Base-by-base conservation (phyloP, 2,888 invertebrate species). In the Mechanitis messenoides region DNA sequence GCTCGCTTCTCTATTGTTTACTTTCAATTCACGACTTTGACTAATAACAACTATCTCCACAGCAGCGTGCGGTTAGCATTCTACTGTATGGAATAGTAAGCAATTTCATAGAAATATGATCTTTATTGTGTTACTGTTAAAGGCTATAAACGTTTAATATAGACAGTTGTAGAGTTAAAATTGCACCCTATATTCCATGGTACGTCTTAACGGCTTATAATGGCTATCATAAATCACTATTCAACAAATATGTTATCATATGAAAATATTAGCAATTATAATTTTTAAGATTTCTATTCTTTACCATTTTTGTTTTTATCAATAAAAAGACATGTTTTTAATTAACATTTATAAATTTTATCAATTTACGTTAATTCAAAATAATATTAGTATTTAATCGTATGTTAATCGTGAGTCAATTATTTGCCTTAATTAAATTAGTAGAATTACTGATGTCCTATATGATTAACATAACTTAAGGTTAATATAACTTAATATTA, bases 11-110 rank as follows among this genome's bases (percentile, higher is more conserved):
- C 70, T 69, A 76, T 77, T 83, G 82, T 83, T 83, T 83, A 81
- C 81, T 78, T 42, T 77, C 80, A 79, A 79, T 80, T 77, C 73
- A 73, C 75, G 77, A 79, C 82, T 81, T 83, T 80, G 81, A 83
- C 80, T 71, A 69, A 71, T 83, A 74, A 72, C 71, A 72, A 76
- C 75, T 76, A 75, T 75, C 74, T 72, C 65, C 46, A 47, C 46
- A 50, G 58, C 42, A 45, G 58, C 66, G 65, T 63, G 65, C 64
- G 74, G 71, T 74, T 73, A 75, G 74, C 69, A 68, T 66, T 61
- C 65, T 61, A 64, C 67, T 64, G 62, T 59, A 63, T 50, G 57
- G 59, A 59, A 53, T 55, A 55, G 20, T n/a, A 47, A 47, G 28
- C 35, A 4, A 60, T 59, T 53, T 53, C 63, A 55, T 35, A 45